phyloP scores from a whole-genome alignment of 2,113 vertebrate genomes.

The Engraulis encrasicolus region DNA sequence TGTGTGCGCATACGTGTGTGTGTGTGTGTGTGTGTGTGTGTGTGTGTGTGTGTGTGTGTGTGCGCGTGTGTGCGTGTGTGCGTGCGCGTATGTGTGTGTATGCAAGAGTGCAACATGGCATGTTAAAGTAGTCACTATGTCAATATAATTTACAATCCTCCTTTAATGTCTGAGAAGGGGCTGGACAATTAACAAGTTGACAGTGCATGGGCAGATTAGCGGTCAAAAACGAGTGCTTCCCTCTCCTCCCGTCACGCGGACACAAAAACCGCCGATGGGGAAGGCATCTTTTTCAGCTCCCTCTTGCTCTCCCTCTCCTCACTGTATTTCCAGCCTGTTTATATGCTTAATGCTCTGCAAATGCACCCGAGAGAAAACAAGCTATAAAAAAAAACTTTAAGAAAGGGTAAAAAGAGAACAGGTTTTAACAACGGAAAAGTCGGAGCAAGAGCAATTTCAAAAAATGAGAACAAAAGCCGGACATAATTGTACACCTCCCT shows the following conservation, averaged over 20 bases:
- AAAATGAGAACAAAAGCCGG: constrained; percentile 54
- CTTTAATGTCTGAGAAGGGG: constrained; percentile 4
- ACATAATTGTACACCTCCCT: constrained; percentile 39
- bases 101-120: not conserved
- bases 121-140: not conserved
- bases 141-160: not conserved
- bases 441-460: constrained; percentile 48
- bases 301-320: constrained; percentile 24
- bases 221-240: constrained; percentile 32
- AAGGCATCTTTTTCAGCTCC: too few relatives aligned
- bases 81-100: not conserved
- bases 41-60: not conserved
- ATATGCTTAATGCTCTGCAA: constrained; percentile 51
- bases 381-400: constrained; percentile 50
- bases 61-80: not conserved
- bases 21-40: constrained; percentile 8
- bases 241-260: constrained; percentile 29
- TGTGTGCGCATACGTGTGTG: not conserved
- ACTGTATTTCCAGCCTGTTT: constrained; percentile 53
- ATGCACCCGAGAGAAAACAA: constrained; percentile 54
- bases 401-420: constrained; percentile 29
- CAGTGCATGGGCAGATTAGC: constrained; percentile 4
- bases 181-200: constrained; percentile 5
- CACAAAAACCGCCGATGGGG: constrained; percentile 34
- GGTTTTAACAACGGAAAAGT: constrained; percentile 60